Conservation (phyloP, 1,140 invertebrate species). For the Papilio xuthus region DNA sequence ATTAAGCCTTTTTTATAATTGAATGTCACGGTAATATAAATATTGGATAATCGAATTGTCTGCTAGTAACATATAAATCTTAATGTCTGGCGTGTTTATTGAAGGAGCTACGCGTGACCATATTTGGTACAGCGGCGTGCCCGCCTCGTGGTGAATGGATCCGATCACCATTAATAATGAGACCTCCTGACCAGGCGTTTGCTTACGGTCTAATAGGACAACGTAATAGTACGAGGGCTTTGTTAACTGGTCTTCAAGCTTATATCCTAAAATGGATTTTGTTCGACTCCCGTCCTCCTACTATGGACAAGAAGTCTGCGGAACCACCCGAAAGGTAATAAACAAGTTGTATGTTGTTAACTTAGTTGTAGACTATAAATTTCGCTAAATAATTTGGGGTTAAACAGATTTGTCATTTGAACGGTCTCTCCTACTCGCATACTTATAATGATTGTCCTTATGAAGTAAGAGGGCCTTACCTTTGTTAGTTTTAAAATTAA, state of each 20-base stretch:
- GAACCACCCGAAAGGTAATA: slow-evolving; percentile 82
- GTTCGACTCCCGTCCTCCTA: slow-evolving; percentile 82
- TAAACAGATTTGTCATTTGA: no score
- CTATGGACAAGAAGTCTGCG: slow-evolving; percentile 74
- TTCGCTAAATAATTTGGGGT: no score
- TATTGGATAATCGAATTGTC: no score
- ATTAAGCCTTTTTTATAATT: slow-evolving; percentile 60
- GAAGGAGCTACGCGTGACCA: slow-evolving; percentile 82
- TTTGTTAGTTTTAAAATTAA: no score
- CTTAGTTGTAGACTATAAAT: no score
- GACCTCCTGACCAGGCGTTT: slow-evolving; percentile 82
- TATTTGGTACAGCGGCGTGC: slow-evolving; percentile 83
- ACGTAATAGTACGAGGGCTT: slow-evolving; percentile 84
- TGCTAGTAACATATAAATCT: not conserved
- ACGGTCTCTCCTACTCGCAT: no score
- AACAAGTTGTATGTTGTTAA: not conserved
- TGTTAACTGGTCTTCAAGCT: slow-evolving; percentile 86
- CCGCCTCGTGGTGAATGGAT: slow-evolving; percentile 85
- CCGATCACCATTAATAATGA: slow-evolving; percentile 83
- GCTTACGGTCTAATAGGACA: slow-evolving; percentile 83
- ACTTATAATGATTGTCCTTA: no score
- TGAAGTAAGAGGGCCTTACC: no score
- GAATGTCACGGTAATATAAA: slow-evolving; percentile 68
- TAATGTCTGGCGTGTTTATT: slow-evolving; percentile 31
- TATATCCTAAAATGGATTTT: slow-evolving; percentile 86